Base-by-base conservation (phyloP, 1,140 invertebrate genomes). In the Hirudo medicinalis region DNA sequence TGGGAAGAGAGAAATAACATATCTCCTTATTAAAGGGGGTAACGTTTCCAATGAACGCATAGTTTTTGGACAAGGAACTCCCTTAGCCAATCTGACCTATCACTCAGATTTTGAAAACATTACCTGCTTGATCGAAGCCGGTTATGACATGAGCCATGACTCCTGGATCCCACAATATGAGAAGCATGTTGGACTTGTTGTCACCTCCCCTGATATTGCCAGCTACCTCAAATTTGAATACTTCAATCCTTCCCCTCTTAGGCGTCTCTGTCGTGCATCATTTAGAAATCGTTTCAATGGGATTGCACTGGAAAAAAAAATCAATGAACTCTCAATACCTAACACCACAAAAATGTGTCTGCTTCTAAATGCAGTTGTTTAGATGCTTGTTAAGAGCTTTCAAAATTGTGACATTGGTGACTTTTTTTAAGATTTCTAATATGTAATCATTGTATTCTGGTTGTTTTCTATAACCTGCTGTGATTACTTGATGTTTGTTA, bases 1-100 rank as follows among this genome's bases (percentile, higher is more conserved):
- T 67, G 72, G 74, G 0, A 70, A 74, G 54, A 54, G 74, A 2
- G 43, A 63, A 2, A 68, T 78, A 13, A 74, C 75, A 55, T 53
- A 29, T 19, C 54, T 70, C 2, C 57, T 78, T 15, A 74, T 79
- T 9, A 74, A 71, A 67, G 73, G 71, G 29, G 78, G 78, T 0
- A 78, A 78, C 53, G 71, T 76, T 54, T 71, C 67, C 29, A 78
- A 77, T 67, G 75, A 75, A 43, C 57, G 68, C 19, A 74, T 75
- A 55, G 73, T 77, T 49, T 74, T 78, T 53, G 76, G 75, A 9
- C 76, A 77, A 72, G 77, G 77, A 17, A 77, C 77, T 22, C 76
- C 76, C 29, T 60, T 78, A 20, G 72, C 74, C 3, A 77, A 76
- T 72, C 72, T 78, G 0, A 67, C 73, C 13, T 60, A 74, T 32